Evolutionary conservation across 1,140 invertebrate genomes (phyloP).

Genomic region (Trypoxylus dichotomus): DNA sequence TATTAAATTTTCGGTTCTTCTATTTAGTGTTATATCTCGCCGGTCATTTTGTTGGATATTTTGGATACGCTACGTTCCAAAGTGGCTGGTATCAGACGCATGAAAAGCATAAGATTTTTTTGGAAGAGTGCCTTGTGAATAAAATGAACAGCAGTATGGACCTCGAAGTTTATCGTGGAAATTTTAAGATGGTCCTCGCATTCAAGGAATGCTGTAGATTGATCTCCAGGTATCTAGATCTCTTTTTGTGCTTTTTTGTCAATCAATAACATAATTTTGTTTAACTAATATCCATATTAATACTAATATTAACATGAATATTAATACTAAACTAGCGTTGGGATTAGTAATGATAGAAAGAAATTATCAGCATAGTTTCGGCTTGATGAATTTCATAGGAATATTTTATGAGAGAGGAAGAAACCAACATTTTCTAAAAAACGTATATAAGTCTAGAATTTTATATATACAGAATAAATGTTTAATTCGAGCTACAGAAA

Average conservation of each 20-base stretch:
- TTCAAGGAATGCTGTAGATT: conserved; percentile 19
- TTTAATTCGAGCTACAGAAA: too few species aligned
- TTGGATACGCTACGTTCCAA: background rate
- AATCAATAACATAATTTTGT: too few species aligned
- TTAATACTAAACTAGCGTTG: too few species aligned
- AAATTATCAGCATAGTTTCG: too few species aligned
- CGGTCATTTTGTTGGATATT: background rate
- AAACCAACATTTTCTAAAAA: too few species aligned
- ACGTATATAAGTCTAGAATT: too few species aligned
- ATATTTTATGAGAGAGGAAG: too few species aligned
- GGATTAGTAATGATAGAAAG: too few species aligned
- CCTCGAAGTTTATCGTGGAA: conserved; percentile 5
- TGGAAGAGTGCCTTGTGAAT: background rate
- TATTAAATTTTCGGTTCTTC: background rate
- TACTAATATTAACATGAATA: too few species aligned
- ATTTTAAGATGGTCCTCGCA: conserved; percentile 14
- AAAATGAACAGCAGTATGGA: background rate
- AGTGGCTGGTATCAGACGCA: background rate
- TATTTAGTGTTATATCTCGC: background rate
- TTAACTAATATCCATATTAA: too few species aligned
- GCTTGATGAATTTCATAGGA: too few species aligned
- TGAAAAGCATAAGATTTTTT: background rate
- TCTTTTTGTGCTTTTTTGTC: background rate
- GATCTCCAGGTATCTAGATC: background rate
- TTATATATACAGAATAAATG: too few species aligned